Conservation (phyloP, 2,888 invertebrate genomes). For the Dolomedes plantarius region DNA sequence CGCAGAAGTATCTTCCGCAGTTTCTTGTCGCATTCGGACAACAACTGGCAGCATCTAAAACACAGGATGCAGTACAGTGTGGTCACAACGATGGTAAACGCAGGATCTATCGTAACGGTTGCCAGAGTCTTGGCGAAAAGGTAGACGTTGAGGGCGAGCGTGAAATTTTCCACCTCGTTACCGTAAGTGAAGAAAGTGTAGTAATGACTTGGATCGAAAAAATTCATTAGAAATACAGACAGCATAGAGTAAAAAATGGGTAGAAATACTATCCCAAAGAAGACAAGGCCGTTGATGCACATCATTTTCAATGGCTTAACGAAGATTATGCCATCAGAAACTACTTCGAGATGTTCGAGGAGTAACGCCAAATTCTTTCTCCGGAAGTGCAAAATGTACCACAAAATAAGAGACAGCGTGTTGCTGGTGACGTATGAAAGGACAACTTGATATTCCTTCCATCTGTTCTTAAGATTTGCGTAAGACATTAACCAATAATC, state of each 20-base stretch:
- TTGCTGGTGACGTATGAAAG: conserved; percentile 44
- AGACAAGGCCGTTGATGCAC: not conserved
- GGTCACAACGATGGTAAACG: conserved; percentile 29
- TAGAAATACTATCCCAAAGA: conserved; percentile 3
- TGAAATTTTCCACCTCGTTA: conserved; percentile 18
- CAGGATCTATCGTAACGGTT: conserved; percentile 28
- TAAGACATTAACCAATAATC: conserved; percentile 59
- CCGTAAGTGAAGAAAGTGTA: conserved; percentile 56
- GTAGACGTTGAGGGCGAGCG: conserved; percentile 1
- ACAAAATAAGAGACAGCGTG: conserved; percentile 21
- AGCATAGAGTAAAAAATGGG: not conserved
- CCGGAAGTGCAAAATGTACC: conserved; percentile 25
- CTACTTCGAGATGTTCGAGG: conserved; percentile 9
- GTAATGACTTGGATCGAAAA: conserved; percentile 18
- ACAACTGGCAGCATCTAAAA: conserved; percentile 25
- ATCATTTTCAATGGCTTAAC: conserved; percentile 15
- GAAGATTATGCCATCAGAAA: not conserved
- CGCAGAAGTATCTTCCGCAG: not conserved
- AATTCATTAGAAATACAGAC: conserved; percentile 42
- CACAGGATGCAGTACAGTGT: conserved; percentile 50
- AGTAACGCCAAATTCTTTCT: not conserved
- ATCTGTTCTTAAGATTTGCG: conserved; percentile 23
- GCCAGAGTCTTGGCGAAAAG: conserved; percentile 21
- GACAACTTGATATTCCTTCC: conserved; percentile 46
- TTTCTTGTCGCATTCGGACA: not conserved